Evolutionary conservation across 2,888 invertebrate species (phyloP), one percentile per base, ranked within the genome.

Genomic region (Nephrotoma flavescens): DNA sequence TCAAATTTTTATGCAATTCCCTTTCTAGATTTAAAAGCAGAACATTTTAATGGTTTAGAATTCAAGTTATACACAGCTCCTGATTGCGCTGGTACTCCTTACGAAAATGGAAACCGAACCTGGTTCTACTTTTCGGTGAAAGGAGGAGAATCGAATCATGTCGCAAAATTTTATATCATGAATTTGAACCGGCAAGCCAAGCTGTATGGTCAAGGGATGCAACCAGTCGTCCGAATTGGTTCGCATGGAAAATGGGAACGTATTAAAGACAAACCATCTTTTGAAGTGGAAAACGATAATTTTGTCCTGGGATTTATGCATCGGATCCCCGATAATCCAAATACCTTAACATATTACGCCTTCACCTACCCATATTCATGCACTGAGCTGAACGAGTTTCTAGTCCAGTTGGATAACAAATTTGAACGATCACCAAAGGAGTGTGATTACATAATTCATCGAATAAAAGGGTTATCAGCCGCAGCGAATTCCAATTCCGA

Each of bases 341-440:
- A 95, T 88, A 94, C 95, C 31, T 94, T 95, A 4, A 95, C 95
- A 6, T 97, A 96, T 92, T 96, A 97, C 92, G 97, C 97, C 0
- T 98, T 98, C 91, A 97, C 97, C 6, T 98, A 96, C 91, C 98
- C 98, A 1, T 97, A 95, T 92, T 95, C 97, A 0, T 97, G 97
- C 90, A 93, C 94, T 0, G 97, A 98, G 89, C 93, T 96, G 86
- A 96, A 96, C 91, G 94, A 94, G 88, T 94, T 95, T 89, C 92
- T 97, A 42, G 93, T 93, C 88, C 93, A 93, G 86, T 93, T 96
- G 85, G 96, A 97, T 90, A 89, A 91, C 87, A 94, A 88, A 87
- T 88, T 87, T 87, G 87, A 85, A 86, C 88, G 88, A 86, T 87
- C 41, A n/a, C 4, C 31, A 86, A 86, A 41, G 2, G 86, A 86